Percentiles rank a stretch among this genome's conserved stretches.
These are phyloP conservation scores for Linepithema humile DNA, from an alignment of 1,140 invertebrate genomes.

Conservation along the genomic window DNA sequence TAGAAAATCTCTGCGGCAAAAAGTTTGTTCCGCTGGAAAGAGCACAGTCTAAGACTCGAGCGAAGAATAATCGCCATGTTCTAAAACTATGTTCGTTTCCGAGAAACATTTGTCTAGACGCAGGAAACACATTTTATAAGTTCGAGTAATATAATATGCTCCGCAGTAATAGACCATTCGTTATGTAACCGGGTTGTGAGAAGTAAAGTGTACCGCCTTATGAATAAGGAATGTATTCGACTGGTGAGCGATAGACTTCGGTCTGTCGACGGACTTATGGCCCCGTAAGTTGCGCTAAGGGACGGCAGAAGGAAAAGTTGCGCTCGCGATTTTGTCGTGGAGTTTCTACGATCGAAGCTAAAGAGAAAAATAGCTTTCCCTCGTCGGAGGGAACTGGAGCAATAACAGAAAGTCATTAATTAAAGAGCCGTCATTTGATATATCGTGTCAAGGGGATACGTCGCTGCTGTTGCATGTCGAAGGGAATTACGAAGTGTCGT, in stretches of 20 bases:
- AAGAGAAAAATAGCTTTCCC: background rate
- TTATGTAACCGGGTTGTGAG: constrained; percentile 3
- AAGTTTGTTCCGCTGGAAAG: background rate
- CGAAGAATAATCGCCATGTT: background rate
- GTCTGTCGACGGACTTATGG: background rate
- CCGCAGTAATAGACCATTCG: background rate
- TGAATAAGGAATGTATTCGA: constrained; percentile 30
- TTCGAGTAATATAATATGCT: background rate
- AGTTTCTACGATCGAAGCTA: background rate
- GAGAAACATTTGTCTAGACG: background rate
- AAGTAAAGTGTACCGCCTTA: background rate
- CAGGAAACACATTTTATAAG: background rate
- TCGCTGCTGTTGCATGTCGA: background rate
- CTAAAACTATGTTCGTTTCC: background rate
- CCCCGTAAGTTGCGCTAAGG: too few species aligned
- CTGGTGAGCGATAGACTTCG: constrained; percentile 10
- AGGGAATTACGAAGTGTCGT: background rate
- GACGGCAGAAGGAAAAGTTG: too few species aligned
- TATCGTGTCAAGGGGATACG: background rate
- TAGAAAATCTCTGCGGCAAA: too few species aligned
- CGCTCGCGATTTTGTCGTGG: background rate
- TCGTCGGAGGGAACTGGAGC: background rate
- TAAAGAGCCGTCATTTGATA: background rate
- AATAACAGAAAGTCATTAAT: background rate
- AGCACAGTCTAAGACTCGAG: background rate